Evolutionary conservation across 2,888 invertebrate genomes (phyloP), one percentile per base, ranked within the genome.

Genomic region (Melanotus villosus): DNA sequence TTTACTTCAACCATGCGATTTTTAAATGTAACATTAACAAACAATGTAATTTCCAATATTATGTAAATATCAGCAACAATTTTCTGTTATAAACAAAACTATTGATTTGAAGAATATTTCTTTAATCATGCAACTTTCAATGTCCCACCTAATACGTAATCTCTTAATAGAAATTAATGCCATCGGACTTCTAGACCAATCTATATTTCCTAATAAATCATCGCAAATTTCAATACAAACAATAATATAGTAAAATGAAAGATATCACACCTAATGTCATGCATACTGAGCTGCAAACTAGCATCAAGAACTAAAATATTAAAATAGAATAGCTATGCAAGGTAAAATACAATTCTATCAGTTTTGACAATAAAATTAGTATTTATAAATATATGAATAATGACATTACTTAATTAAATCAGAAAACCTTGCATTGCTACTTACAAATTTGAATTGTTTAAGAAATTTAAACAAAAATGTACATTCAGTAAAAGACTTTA

Each of bases 211-310:
- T 34, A 56, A 38, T 38, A 38, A 60, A 47, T 30, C 12, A 41
- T 30, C n/a, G 12, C 43, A 41, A n/a, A n/a, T 12, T 21, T 36
- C n/a, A 56, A 56, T 43, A 43, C 36, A 58, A 58, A 58, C 26
- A 58, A 16, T 14, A 26, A 43, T 41, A 43, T 43, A 60, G 21
- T 47, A 60, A 60, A n/a, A 60, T 47, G 59, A 65, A 45, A 56
- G 10, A 57, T 34, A 50, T 47, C 38, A 68, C 68, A 68, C 50
- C 52, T 26, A 68, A 64, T 45, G 41, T 21, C 68, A 68, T 68
- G 68, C 68, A 68, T 68, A 68, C 68, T 68, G 68, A 64, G 64
- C 68, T 68, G 68, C 68, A 68, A 68, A 68, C 59, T 57, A 59
- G 64, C 68, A 43, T 30, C 58, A 52, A 23, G 32, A 38, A 50